Base-by-base conservation (phyloP, 2,113 vertebrate species). In the Perca fluviatilis region DNA sequence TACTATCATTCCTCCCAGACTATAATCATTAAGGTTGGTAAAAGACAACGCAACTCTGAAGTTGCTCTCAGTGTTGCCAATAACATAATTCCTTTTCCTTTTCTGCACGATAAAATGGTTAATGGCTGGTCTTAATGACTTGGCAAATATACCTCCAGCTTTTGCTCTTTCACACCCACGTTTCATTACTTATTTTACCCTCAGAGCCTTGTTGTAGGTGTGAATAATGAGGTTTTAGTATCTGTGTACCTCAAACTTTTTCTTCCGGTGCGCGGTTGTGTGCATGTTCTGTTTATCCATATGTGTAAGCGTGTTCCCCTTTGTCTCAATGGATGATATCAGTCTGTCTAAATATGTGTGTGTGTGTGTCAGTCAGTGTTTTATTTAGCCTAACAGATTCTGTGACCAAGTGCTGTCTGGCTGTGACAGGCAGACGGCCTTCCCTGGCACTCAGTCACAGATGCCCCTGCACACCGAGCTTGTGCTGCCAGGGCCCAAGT, bases 101-200 rank as follows among this genome's bases (percentile, higher is more conserved):
- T 91, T 78, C 88, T 68, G 86, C 85, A 80, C 50, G 43, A 91
- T 91, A 90, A 88, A 91, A 85, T 79, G 82, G 79, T 90, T 91
- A 89, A 91, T 88, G 76, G 79, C 79, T 86, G 81, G 43, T 82
- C 80, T 70, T 88, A 90, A 92, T 91, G 88, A 91, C 88, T 82
- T 80, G 78, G 84, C 77, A 83, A 87, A 82, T 80, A 80, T 71
- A 91, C 84, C 83, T 80, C 81, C 43, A 74, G 74, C 80, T 80
- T 86, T 77, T 69, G 49, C 74, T 83, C 67, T 65, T 57, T 87
- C 67, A 84, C 86, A 46, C 86, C 83, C 66, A 85, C 71, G 1
- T 74, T 64, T 40, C 13, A 1, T 76, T 62, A 53, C 86, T 86
- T 79, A 73, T 79, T 86, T 82, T 72, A 77, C 77, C 82, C 73